phyloP scores from a whole-genome alignment of 2,113 vertebrate species.

The Oophaga pumilio region DNA sequence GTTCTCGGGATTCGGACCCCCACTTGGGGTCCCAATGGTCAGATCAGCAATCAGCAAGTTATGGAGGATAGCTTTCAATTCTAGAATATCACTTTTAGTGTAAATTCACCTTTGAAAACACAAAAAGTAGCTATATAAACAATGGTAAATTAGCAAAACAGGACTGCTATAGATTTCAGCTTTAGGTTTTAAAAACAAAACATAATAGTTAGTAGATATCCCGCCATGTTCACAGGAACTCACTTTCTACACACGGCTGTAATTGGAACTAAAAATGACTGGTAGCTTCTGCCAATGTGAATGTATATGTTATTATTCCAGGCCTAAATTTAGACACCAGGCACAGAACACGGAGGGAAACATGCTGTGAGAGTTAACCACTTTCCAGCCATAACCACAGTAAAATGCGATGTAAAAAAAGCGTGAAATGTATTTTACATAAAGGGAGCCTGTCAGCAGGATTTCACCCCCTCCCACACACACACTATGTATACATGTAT shows the following conservation, averaged over 20 bases:
- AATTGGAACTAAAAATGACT: not conserved
- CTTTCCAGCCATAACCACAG: not conserved
- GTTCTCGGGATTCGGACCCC: no score
- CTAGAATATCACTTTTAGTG: no score
- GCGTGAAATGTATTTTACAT: not conserved
- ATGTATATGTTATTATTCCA: conserved; percentile 33
- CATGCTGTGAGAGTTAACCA: conserved; percentile 6
- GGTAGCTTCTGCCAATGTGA: not conserved
- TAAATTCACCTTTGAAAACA: no score
- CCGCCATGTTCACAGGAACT: not conserved
- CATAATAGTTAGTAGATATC: not conserved
- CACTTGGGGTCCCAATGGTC: no score
- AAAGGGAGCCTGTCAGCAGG: no score
- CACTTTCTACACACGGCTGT: not conserved
- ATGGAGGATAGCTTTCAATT: no score
- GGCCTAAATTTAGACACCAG: conserved; percentile 22
- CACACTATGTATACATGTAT: no score
- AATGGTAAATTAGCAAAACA: not conserved
- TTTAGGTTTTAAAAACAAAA: not conserved
- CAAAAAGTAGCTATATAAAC: no score
- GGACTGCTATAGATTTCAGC: not conserved
- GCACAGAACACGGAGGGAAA: not conserved
- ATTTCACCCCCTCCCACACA: no score
- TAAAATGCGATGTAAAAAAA: not conserved
- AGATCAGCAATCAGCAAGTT: no score